Conservation (phyloP, 2,113 vertebrate genomes). For the Dasyurus viverrinus region DNA sequence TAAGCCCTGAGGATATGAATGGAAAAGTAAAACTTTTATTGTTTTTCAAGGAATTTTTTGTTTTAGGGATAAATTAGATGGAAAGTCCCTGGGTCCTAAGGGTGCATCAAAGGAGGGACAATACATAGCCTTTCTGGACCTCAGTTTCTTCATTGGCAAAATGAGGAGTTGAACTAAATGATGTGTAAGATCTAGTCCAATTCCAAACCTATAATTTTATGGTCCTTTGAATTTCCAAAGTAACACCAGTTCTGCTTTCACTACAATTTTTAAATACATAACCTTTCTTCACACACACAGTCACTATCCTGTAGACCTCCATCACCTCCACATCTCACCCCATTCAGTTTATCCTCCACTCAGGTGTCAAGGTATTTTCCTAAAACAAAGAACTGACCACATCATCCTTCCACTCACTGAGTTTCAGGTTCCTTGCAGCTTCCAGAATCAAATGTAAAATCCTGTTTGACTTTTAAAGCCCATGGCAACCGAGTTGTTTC, state of each 20-base stretch:
- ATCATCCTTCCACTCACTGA: not conserved
- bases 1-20: not conserved
- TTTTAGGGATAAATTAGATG: not conserved
- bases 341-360: not conserved
- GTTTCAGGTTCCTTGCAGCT: not conserved
- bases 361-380: not conserved
- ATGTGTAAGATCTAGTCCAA: not conserved
- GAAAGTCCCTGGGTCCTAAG: not conserved
- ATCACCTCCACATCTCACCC: not conserved
- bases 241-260: not conserved
- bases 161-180: not conserved
- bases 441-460: not conserved
- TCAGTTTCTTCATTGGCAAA: not conserved
- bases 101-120: not conserved
- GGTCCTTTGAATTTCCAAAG: not conserved
- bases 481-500: not conserved
- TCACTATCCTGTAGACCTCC: not conserved
- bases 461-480: not conserved
- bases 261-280: not conserved
- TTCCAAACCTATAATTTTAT: not conserved
- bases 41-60: not conserved
- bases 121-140: not conserved
- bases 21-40: not conserved
- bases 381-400: not conserved
- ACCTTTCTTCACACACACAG: not conserved